phyloP scores from a whole-genome alignment of 92 coral and sea anemone genomes.

The Galaxea fascicularis region DNA sequence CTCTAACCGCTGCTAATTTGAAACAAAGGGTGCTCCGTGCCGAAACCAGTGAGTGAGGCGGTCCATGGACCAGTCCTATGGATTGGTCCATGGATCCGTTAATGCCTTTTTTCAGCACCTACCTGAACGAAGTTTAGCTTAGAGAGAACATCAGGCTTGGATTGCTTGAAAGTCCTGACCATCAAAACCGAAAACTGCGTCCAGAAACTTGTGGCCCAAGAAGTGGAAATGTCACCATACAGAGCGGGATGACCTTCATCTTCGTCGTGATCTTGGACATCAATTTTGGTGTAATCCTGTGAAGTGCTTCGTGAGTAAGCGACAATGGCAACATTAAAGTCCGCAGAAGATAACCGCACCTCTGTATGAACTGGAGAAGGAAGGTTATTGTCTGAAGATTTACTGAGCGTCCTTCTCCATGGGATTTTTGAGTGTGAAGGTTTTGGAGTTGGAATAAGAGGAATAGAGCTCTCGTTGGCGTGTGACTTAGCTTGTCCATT shows the following conservation, averaged over 20 bases:
- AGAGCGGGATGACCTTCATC: constrained; percentile 70
- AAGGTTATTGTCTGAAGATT: background rate
- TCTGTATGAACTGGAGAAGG: constrained; percentile 33
- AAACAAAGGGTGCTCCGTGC: too few species aligned
- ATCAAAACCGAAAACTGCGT: constrained; percentile 87
- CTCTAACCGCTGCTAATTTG: too few species aligned
- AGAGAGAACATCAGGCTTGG: constrained; percentile 84
- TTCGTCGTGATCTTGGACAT: constrained; percentile 74
- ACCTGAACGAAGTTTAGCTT: constrained; percentile 86
- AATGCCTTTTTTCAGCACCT: background rate
- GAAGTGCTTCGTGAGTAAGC: constrained; percentile 41
- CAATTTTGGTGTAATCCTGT: constrained; percentile 44
- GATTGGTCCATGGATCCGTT: too few species aligned
- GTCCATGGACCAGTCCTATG: too few species aligned
- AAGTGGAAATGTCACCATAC: constrained; percentile 74
- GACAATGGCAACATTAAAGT: constrained; percentile 36
- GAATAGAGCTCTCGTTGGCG: constrained; percentile 2
- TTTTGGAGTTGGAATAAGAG: constrained; percentile 12
- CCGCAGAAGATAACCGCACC: constrained; percentile 32
- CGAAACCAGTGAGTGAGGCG: too few species aligned
- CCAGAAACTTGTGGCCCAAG: constrained; percentile 96
- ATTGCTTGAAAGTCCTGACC: constrained; percentile 87
- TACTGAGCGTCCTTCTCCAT: constrained; percentile 17
- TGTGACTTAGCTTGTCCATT: background rate
- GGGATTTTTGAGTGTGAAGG: background rate